Evolutionary conservation across 2,888 invertebrate species (phyloP).

Genomic region (Clepsis dumicolana): DNA sequence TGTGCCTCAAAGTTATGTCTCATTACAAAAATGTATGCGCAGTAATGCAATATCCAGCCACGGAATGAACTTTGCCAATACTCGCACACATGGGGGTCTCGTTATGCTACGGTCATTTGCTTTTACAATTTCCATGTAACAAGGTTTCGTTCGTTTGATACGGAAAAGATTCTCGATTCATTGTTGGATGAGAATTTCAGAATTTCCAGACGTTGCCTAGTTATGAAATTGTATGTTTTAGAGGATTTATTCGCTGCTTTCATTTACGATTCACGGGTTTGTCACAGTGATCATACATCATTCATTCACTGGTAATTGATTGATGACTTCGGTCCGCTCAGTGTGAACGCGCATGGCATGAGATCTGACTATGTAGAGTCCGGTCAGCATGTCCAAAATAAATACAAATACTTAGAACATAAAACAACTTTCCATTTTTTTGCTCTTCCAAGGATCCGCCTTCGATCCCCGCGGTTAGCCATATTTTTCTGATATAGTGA

Average conservation of each 20-base stretch:
- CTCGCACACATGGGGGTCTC: conserved; percentile 49
- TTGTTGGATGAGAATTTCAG: neutral
- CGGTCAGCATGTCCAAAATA: no score
- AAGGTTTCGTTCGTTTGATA: conserved; percentile 45
- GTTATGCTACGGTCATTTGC: conserved; percentile 61
- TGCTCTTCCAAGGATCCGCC: no score
- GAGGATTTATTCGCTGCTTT: neutral
- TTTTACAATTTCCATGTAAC: conserved; percentile 59
- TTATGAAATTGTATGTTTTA: neutral
- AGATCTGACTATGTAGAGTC: no score
- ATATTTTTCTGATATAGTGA: no score
- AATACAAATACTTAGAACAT: no score
- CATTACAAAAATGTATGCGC: conserved; percentile 62
- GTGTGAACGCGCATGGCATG: no score
- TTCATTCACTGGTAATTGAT: no score
- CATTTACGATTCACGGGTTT: neutral
- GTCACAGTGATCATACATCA: neutral
- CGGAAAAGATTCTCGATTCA: conserved; percentile 6
- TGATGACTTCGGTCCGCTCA: no score
- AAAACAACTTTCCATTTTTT: no score
- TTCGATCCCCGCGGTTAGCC: no score
- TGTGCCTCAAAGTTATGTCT: conserved; percentile 56
- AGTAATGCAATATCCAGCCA: conserved; percentile 54
- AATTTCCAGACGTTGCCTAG: neutral
- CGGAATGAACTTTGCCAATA: conserved; percentile 52